phyloP scores from a whole-genome alignment of 2,888 invertebrate species.

The Epicampocera succincta region DNA sequence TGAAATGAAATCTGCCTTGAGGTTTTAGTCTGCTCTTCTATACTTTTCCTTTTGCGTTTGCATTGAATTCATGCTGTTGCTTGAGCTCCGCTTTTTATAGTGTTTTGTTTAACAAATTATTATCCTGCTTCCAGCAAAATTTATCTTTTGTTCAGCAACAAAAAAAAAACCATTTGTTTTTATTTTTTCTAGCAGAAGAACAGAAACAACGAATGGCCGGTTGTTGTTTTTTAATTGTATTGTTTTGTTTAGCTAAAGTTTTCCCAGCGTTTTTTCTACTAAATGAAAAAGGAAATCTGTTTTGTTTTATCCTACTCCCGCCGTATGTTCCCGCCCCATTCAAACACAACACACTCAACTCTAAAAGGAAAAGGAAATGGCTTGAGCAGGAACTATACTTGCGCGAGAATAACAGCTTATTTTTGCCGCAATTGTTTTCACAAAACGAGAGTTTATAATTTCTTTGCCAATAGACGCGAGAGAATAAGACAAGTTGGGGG shows the following conservation, averaged over 20 bases:
- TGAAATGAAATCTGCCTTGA: background rate
- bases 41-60: background rate
- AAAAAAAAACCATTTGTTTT: background rate
- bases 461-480: too few relatives aligned
- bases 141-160: conserved; percentile 25
- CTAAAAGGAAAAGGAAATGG: conserved; percentile 52
- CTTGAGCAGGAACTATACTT: conserved; percentile 41
- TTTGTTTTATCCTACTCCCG: background rate
- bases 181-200: too few relatives aligned
- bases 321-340: background rate
- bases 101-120: conserved; percentile 48
- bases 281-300: background rate
- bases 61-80: conserved; percentile 29
- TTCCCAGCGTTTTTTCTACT: background rate
- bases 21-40: conserved; percentile 2
- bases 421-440: conserved; percentile 11
- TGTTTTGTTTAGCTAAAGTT: conserved; percentile 47
- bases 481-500: background rate
- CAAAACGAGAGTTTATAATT: too few relatives aligned
- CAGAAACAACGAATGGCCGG: conserved; percentile 25
- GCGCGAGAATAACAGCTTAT: conserved; percentile 38
- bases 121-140: conserved; percentile 38
- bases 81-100: background rate
- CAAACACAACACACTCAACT: background rate
- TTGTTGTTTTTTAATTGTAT: conserved; percentile 32